Evolutionary conservation across 1,140 invertebrate species (phyloP).

Genomic region (Drosophila paulistorum): DNA sequence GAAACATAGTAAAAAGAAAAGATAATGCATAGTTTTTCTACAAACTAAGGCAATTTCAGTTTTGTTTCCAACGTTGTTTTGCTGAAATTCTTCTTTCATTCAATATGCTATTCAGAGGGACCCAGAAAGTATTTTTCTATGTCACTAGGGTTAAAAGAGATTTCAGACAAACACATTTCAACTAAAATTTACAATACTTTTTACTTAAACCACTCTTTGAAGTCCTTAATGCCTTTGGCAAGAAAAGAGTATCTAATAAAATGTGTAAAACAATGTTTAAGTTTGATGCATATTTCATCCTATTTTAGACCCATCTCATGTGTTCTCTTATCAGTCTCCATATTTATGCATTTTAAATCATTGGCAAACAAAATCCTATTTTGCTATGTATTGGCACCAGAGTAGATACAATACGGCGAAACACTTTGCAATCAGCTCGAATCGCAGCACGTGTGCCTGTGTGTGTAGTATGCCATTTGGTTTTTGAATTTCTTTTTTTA

Average conservation of each 20-base stretch:
- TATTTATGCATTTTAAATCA: conserved; percentile 32
- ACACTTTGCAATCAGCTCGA: conserved; percentile 31
- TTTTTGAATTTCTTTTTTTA: conserved; percentile 31
- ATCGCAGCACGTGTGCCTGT: conserved; percentile 55
- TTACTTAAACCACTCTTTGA: no score
- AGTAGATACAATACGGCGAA: conserved; percentile 17
- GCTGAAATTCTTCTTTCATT: no score
- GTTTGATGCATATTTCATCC: neutral
- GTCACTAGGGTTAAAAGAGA: no score
- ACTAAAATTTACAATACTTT: no score
- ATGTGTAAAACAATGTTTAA: neutral
- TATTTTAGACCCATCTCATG: conserved; percentile 1
- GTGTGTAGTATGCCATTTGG: conserved; percentile 44
- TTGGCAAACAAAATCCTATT: conserved; percentile 51
- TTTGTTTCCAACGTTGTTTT: no score
- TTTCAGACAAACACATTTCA: no score
- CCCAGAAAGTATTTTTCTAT: no score
- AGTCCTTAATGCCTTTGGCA: neutral
- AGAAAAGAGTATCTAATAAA: neutral
- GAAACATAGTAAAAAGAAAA: no score
- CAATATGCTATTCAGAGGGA: no score
- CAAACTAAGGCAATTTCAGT: no score
- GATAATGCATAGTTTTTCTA: no score
- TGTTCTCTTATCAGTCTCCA: neutral
- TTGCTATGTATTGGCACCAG: conserved; percentile 34